phyloP scores from a whole-genome alignment of 2,888 invertebrate genomes.

The Ecliptopera silaceata region DNA sequence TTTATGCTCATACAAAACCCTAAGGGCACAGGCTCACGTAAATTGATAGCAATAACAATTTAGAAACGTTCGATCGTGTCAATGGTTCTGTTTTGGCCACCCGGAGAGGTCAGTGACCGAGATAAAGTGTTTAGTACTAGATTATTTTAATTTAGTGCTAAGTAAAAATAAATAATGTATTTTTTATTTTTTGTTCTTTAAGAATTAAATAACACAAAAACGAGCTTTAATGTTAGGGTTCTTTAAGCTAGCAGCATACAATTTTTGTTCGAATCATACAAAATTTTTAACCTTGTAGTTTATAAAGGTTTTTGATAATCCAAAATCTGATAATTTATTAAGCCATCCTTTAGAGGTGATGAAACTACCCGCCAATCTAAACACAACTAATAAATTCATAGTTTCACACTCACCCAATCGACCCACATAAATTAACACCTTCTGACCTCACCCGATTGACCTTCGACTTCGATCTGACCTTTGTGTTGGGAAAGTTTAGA shows the following conservation, averaged over 20 bases:
- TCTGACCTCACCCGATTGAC: constrained; percentile 11
- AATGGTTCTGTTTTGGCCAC: background rate
- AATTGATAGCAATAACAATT: constrained; percentile 16
- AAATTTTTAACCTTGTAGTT: too few species aligned
- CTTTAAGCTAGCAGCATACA: too few species aligned
- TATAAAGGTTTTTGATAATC: too few species aligned
- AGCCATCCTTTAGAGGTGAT: constrained; percentile 1
- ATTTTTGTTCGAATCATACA: too few species aligned
- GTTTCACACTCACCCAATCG: constrained; percentile 11
- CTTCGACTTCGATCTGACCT: constrained; percentile 18
- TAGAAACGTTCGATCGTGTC: background rate
- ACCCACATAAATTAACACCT: constrained; percentile 26
- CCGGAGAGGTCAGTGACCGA: background rate
- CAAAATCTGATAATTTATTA: background rate
- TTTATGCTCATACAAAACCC: constrained; percentile 5
- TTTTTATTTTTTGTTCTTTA: too few species aligned
- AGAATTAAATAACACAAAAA: too few species aligned
- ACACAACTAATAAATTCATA: constrained; percentile 20
- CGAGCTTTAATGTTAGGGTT: too few species aligned
- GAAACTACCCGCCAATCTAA: background rate
- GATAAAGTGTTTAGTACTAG: too few species aligned
- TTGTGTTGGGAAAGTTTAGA: background rate
- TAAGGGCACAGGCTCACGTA: constrained; percentile 9
- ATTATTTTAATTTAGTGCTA: too few species aligned
- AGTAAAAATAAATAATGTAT: too few species aligned